Evolutionary conservation across 2,113 vertebrate genomes (phyloP).

Genomic region (Halichoerus grypus): DNA sequence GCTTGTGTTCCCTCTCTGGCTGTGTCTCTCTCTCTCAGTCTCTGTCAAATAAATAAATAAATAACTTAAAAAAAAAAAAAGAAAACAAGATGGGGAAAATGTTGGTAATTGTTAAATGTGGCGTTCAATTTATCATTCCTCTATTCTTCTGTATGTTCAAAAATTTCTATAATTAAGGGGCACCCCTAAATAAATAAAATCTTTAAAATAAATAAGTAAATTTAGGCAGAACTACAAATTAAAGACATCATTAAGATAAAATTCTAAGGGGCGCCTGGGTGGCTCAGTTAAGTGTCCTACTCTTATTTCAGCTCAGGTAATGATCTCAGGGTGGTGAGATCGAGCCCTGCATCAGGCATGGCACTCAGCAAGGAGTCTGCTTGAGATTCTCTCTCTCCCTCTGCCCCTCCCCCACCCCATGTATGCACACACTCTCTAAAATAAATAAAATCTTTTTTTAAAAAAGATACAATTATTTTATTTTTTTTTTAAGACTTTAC

Average conservation of each 20-base stretch:
- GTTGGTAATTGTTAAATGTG: neutral
- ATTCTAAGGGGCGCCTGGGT: neutral
- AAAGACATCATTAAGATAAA: conserved; percentile 9
- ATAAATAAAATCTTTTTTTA: neutral
- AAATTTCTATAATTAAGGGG: neutral
- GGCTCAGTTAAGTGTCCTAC: neutral
- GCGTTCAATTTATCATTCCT: neutral
- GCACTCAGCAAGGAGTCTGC: neutral
- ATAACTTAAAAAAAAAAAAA: too few relatives aligned
- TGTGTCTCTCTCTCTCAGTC: too few relatives aligned
- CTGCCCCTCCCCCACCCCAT: neutral
- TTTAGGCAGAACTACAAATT: neutral
- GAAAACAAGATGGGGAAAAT: conserved; percentile 8
- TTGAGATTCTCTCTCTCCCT: neutral
- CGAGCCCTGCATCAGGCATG: neutral
- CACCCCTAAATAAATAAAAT: neutral
- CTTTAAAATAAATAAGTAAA: neutral
- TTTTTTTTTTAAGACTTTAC: neutral
- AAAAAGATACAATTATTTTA: conserved; percentile 2
- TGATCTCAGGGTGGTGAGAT: neutral
- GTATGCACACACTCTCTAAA: neutral
- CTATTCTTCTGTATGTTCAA: neutral
- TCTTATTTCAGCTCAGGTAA: neutral
- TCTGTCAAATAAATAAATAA: too few relatives aligned
- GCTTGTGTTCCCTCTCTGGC: too few relatives aligned